These are phyloP conservation scores for Pipistrellus kuhlii DNA, from an alignment of 2,797 vertebrate species.

Conservation along the genomic window DNA sequence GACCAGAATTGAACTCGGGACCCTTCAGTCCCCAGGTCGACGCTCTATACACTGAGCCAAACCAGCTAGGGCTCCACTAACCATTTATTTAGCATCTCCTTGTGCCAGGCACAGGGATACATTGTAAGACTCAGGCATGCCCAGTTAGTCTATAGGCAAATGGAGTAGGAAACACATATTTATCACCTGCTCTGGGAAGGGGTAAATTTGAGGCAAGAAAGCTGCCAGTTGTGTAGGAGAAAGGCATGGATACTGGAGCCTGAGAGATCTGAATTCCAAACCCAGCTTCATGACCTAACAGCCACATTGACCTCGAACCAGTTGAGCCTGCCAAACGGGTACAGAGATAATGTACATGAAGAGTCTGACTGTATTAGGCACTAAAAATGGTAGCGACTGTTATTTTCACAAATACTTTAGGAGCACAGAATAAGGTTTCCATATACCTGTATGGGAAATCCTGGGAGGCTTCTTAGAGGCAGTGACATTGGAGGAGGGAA, in stretches of 20 bases:
- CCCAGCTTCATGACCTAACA: not conserved
- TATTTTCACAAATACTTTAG: not conserved
- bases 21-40: no score
- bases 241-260: not conserved
- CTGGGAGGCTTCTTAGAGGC: not conserved
- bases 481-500: not conserved
- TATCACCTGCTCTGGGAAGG: not conserved
- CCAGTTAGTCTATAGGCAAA: not conserved
- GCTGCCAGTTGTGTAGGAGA: not conserved
- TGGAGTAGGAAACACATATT: not conserved
- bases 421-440: not conserved
- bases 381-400: not conserved
- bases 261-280: not conserved
- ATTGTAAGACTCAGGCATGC: not conserved
- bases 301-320: not conserved
- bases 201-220: not conserved
- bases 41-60: not conserved
- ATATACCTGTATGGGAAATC: not conserved
- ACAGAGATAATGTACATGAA: not conserved
- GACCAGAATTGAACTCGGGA: no score
- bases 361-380: not conserved
- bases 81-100: not conserved
- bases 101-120: not conserved
- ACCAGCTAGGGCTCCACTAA: not conserved
- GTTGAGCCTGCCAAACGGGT: not conserved